A percentile compares a stretch with the other conserved stretches of the same genome.
Evolutionary conservation across 2,113 vertebrate genomes (phyloP).

Genomic region (Hippocampus mohnikei): DNA sequence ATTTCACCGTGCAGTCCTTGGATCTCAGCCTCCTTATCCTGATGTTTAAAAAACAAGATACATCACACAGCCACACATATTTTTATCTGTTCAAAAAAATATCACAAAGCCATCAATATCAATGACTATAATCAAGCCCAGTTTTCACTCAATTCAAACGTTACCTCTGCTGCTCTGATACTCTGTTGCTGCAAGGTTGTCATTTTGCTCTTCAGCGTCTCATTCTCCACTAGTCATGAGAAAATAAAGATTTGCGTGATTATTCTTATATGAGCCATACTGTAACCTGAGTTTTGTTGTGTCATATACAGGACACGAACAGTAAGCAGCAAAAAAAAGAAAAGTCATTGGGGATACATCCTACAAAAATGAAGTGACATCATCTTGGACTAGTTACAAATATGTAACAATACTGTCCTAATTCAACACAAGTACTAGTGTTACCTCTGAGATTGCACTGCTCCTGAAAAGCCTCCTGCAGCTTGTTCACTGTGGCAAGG

Average conservation of each 20-base stretch:
- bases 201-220: conserved; percentile 49
- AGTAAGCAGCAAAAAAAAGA: neutral
- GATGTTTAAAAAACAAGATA: neutral
- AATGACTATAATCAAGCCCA: neutral
- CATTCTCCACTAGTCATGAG: conserved; percentile 63
- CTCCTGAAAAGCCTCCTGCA: conserved; percentile 81
- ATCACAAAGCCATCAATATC: neutral
- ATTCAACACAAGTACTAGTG: neutral
- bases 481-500: conserved; percentile 73
- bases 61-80: neutral
- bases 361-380: neutral
- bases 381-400: neutral
- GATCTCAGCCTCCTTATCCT: conserved; percentile 51
- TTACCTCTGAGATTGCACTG: conserved; percentile 86
- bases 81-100: neutral
- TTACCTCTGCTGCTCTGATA: conserved; percentile 56
- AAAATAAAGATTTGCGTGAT: neutral
- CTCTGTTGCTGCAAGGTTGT: conserved; percentile 43
- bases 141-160: neutral
- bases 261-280: neutral
- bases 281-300: neutral
- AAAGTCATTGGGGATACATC: too few relatives aligned
- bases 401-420: neutral
- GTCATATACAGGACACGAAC: neutral
- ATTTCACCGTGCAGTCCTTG: conserved; percentile 49